Conservation (phyloP, 2,113 vertebrate genomes). For the Brienomyrus brachyistius region DNA sequence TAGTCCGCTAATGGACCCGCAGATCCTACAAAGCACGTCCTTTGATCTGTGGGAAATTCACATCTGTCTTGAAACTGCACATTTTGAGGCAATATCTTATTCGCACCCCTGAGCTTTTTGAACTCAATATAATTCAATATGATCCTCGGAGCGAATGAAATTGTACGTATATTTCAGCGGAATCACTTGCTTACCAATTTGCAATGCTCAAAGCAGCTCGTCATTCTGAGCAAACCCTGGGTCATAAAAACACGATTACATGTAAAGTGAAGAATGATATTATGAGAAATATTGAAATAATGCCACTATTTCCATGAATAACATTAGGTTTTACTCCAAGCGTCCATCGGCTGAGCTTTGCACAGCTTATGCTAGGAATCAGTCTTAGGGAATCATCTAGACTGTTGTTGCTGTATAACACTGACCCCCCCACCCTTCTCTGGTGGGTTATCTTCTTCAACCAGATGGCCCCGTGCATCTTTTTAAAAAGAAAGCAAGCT, state of each 20-base stretch:
- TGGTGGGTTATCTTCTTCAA: background rate
- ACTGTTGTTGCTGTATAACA: background rate
- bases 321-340: slow-evolving; percentile 1
- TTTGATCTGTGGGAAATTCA: slow-evolving; percentile 4
- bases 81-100: background rate
- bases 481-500: background rate
- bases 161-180: background rate
- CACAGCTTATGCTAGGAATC: background rate
- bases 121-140: slow-evolving; percentile 1
- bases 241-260: slow-evolving; percentile 7
- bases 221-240: background rate
- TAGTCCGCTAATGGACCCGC: background rate
- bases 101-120: background rate
- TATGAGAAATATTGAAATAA: slow-evolving; percentile 3
- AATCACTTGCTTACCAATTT: background rate
- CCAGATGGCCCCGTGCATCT: background rate
- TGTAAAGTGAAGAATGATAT: background rate
- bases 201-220: background rate
- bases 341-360: background rate
- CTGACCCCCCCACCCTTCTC: no score
- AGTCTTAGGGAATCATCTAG: background rate
- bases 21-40: background rate
- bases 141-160: background rate
- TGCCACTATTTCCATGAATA: background rate
- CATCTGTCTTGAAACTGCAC: background rate